Evolutionary conservation across 1,140 invertebrate genomes (phyloP).

Genomic region (Amphibalanus amphitrite): DNA sequence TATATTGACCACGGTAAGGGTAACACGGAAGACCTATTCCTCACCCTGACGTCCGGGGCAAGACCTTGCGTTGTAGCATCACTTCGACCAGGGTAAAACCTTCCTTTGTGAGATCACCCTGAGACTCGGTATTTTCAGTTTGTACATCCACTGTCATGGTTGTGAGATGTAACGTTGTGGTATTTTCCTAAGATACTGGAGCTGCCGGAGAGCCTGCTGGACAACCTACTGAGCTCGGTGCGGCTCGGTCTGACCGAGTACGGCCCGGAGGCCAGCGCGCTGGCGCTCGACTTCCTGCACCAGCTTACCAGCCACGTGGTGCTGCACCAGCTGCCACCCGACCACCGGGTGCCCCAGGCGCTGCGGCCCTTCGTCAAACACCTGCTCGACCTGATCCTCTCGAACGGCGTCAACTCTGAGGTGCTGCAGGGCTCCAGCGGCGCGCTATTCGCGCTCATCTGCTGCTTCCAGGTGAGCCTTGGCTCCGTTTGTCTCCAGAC

Average conservation of each 20-base stretch:
- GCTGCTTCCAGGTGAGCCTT: slow-evolving; percentile 44
- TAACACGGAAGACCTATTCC: no score
- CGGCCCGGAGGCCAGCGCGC: slow-evolving; percentile 39
- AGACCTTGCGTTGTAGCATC: no score
- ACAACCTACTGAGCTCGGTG: slow-evolving; percentile 39
- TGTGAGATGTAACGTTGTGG: no score
- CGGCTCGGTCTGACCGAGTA: slow-evolving; percentile 48
- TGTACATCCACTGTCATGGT: no score
- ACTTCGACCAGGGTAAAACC: no score
- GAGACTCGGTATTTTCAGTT: no score
- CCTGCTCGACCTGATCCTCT: slow-evolving; percentile 45
- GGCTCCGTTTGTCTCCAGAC: no score
- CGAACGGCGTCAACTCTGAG: slow-evolving; percentile 47
- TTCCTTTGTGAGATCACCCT: no score
- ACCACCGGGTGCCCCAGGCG: slow-evolving; percentile 31
- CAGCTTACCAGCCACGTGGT: slow-evolving; percentile 31
- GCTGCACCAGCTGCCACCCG: slow-evolving; percentile 22
- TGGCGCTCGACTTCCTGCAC: slow-evolving; percentile 48
- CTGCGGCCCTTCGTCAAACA: slow-evolving; percentile 48
- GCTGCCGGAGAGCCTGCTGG: slow-evolving; percentile 38
- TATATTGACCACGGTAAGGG: no score
- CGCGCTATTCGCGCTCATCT: slow-evolving; percentile 49
- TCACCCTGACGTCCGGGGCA: no score
- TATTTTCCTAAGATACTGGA: slow-evolving; percentile 40
- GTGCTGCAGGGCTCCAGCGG: slow-evolving; percentile 38